Evolutionary conservation across 1,140 invertebrate genomes (phyloP), one percentile per base, ranked within the genome.

Genomic region (Triops longicaudatus): DNA sequence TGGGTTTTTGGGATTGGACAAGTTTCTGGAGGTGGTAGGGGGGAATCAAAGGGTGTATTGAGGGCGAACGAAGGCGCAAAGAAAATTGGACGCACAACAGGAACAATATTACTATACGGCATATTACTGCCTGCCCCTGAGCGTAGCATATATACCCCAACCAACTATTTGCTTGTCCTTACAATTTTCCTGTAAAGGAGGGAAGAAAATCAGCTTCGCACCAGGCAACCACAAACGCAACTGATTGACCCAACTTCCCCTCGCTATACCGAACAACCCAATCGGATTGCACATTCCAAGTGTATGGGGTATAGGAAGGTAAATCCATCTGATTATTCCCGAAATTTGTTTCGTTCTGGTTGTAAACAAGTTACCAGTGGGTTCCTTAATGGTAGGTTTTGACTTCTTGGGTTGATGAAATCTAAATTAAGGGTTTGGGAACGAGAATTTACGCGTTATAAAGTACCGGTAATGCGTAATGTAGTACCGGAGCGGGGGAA

Each of bases 1-100:
- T 63, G 50, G 50, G 50, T 63, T 63, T 37, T 37, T 63, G 50
- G 50, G 50, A 63, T 63, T 63, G 50, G 50, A 9, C 50, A 63
- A 63, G 50, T 37, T 4, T 37, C 7, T 9, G 50, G 44, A 14
- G 50, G 50, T 6, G 6, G 22, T 17, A 63, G 22, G 17, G 17
- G 43, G 17, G 17, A 44, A 44, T 44, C 43, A 17, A 44, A 44
- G 43, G 43, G 11, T n/a, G n/a, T n/a, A n/a, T n/a, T n/a, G n/a
- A n/a, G n/a, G 2, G 31, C 7, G 31, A 37, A 37, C 31, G 31
- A 4, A 37, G 31, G 31, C 31, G 31, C 31, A 37, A 37, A 37
- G 31, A 37, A 37, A 37, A 37, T 37, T 37, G 31, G 31, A 63
- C 14, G 50, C 50, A 63, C 22, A 63, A 63, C 50, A 63, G n/a